A percentile compares a stretch with the other conserved stretches of the same genome.
Evolutionary conservation across 2,113 vertebrate species (phyloP).

Genomic region (Corythaeola cristata): DNA sequence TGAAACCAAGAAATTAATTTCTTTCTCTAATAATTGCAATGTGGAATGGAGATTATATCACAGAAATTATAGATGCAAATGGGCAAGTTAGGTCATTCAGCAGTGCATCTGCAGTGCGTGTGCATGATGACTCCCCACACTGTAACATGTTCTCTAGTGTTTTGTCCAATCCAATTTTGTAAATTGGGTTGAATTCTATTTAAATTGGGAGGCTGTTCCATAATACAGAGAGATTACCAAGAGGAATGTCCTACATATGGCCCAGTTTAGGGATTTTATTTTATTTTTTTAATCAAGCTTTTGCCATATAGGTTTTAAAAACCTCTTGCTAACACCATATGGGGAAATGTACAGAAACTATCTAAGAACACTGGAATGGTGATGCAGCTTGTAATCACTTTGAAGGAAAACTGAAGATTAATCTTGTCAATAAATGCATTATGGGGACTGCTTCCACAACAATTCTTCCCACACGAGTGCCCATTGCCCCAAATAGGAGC

Average conservation of each 20-base stretch:
- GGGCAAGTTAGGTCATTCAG: constrained; percentile 42
- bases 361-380: background rate
- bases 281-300: constrained; percentile 29
- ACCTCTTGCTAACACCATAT: background rate
- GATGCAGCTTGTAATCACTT: constrained; percentile 1
- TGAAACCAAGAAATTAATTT: constrained; percentile 44
- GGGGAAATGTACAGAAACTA: background rate
- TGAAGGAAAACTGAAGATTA: constrained; percentile 35
- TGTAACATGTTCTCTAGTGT: constrained; percentile 31
- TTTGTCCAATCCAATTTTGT: constrained; percentile 55
- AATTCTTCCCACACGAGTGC: background rate
- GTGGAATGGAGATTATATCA: constrained; percentile 43
- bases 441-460: background rate
- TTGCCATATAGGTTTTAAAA: background rate
- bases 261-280: background rate
- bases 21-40: constrained; percentile 34
- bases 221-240: constrained; percentile 20
- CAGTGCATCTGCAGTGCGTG: background rate
- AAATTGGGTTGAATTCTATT: constrained; percentile 55
- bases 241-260: constrained; percentile 38
- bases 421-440: constrained; percentile 38
- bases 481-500: background rate
- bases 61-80: constrained; percentile 49
- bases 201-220: constrained; percentile 30
- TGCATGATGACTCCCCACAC: constrained; percentile 3